phyloP scores from a whole-genome alignment of 2,113 vertebrate genomes.

The Sinocyclocheilus anophthalmus region DNA sequence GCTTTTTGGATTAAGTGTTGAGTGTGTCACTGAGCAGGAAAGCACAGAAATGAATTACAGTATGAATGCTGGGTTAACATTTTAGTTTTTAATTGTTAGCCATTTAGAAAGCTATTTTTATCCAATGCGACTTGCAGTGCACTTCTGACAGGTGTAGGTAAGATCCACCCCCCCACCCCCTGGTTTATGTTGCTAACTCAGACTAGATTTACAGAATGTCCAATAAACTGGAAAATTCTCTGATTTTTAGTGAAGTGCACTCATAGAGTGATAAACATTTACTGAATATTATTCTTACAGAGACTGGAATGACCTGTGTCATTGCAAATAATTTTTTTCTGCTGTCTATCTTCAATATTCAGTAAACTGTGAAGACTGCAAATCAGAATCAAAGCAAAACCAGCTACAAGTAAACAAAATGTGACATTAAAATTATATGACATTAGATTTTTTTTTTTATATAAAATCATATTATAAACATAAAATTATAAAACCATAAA shows the following conservation, averaged over 20 bases:
- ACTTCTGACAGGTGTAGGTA: background rate
- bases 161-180: background rate
- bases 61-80: background rate
- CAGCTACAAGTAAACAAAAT: too few relatives aligned
- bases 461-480: background rate
- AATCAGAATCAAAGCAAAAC: too few relatives aligned
- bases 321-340: too few relatives aligned
- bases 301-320: background rate
- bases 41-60: background rate
- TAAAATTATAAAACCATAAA: too few relatives aligned
- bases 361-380: too few relatives aligned
- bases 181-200: background rate
- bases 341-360: too few relatives aligned
- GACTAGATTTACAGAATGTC: background rate
- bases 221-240: background rate
- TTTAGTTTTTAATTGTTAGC: background rate
- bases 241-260: background rate
- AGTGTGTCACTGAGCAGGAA: background rate
- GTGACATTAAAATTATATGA: too few relatives aligned
- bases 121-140: slow-evolving; percentile 5
- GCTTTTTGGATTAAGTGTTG: background rate
- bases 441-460: too few relatives aligned
- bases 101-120: background rate
- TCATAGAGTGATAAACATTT: background rate
- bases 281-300: background rate